Conservation (phyloP, 2,888 invertebrate genomes). For the Scaptomyza caliginosa region DNA sequence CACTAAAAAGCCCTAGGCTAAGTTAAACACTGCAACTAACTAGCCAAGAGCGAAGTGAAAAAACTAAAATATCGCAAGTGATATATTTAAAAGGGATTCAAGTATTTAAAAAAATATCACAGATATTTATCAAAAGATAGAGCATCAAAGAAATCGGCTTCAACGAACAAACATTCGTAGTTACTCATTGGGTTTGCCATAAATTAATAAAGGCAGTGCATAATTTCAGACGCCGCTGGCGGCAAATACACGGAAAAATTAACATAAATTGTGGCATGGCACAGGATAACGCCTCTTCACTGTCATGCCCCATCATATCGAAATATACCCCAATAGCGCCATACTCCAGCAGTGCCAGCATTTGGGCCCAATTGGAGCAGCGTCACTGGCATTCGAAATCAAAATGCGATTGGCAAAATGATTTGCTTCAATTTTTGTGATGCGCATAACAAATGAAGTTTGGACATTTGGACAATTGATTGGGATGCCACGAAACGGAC, state of each 20-base stretch:
- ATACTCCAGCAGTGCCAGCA: not conserved
- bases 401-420: conserved; percentile 80
- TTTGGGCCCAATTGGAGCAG: conserved; percentile 60
- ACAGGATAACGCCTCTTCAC: not conserved
- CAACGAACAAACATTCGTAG: no score
- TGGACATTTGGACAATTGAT: conserved; percentile 77
- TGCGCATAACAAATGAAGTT: conserved; percentile 79
- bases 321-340: no score
- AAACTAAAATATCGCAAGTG: no score
- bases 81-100: no score
- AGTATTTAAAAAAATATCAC: no score
- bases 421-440: conserved; percentile 79
- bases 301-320: no score
- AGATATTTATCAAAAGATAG: no score
- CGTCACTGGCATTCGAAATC: conserved; percentile 75
- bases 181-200: conserved; percentile 61
- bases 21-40: conserved; percentile 79
- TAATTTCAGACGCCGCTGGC: conserved; percentile 73
- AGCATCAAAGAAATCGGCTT: no score
- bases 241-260: conserved; percentile 75
- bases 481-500: conserved; percentile 65
- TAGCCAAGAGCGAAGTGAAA: no score
- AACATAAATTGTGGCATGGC: conserved; percentile 68
- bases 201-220: conserved; percentile 78
- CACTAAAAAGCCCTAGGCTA: conserved; percentile 56